Base-by-base conservation (phyloP, 1,140 invertebrate species). In the Lepidurus packardi region DNA sequence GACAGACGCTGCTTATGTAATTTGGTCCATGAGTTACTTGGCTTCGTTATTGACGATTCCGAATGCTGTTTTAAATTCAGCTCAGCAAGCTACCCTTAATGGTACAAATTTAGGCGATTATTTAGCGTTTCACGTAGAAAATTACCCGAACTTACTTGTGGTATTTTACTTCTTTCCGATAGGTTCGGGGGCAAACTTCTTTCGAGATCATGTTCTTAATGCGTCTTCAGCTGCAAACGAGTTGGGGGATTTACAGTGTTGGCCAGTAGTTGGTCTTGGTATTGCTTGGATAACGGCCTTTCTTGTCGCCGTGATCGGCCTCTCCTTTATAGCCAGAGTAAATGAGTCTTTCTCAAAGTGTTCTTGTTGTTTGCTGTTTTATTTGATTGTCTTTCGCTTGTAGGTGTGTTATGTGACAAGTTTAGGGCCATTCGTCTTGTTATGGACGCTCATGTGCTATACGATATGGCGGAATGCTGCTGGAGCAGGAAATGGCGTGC, bases 321-420 rank as follows among this genome's bases (percentile, higher is more conserved):
- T 65, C 16, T 65, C 53, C 16, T 65, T 65, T 65, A 65, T 65
- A 65, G 53, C 53, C 13, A 65, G 8, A 16, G 53, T 65, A 65
- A 65, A n/a, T 65, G 53, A 65, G 53, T 65, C 53, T n/a, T n/a
- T 7, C 53, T 65, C 53, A 4, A 65, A 65, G 53, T 65, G 53
- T 16, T 16, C 21, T 16, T 4, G 53, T 21, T 65, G 10, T 65
- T 65, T 21, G n/a, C 53, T 7, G 53, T 65, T 65, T 65, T 65
- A 65, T 65, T 16, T 65, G 16, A 21, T 65, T 65, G 53, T 65
- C 21, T 65, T 65, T 21, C 53, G 10, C 53, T 65, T 13, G 6
- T 65, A 65, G 53, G 16, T 65, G 21, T 65, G 53, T 65, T 65
- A 65, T 65, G 53, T 65, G 53, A 65, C 53, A 65, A 65, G 53